phyloP scores from a whole-genome alignment of 2,113 vertebrate species.

The Paradoxurus hermaphroditus region DNA sequence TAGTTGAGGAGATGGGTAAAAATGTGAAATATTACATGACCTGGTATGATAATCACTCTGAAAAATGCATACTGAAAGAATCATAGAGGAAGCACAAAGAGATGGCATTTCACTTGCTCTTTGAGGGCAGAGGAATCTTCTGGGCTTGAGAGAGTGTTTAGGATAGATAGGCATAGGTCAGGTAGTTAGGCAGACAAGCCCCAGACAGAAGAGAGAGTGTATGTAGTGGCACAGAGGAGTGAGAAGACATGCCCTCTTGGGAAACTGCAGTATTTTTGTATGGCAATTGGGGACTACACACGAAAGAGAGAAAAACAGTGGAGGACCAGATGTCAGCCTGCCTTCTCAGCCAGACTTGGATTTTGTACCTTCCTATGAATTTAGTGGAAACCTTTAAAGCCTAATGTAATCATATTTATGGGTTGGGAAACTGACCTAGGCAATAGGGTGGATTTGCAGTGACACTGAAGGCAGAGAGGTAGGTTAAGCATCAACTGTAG shows the following conservation, averaged over 20 bases:
- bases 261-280: neutral
- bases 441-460: neutral
- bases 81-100: neutral
- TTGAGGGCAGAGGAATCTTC: neutral
- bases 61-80: neutral
- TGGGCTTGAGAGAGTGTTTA: neutral
- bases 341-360: neutral
- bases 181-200: neutral
- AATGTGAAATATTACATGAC: neutral
- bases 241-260: neutral
- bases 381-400: neutral
- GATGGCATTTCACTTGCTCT: neutral
- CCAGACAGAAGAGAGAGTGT: neutral
- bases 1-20: neutral
- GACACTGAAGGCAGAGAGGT: neutral
- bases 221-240: neutral
- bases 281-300: fast-evolving
- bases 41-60: neutral
- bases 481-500: neutral
- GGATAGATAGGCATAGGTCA: neutral
- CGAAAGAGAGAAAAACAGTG: neutral
- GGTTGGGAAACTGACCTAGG: neutral
- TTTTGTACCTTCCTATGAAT: neutral
- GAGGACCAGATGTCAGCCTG: neutral
- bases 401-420: neutral